phyloP scores from a whole-genome alignment of 2,113 vertebrate genomes.

The Elanus axillaris region DNA sequence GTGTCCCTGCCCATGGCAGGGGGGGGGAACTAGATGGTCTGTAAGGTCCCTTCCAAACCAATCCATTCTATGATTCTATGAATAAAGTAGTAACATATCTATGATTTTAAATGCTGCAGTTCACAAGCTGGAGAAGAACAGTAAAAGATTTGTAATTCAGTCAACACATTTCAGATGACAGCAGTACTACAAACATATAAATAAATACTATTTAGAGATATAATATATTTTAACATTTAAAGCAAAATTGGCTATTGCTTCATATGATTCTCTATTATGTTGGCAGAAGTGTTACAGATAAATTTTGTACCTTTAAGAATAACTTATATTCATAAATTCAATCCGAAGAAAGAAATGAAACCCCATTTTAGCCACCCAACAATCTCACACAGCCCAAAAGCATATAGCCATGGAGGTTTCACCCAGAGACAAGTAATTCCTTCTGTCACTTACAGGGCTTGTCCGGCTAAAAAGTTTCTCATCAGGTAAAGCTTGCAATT shows the following conservation, averaged over 20 bases:
- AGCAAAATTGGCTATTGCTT: background rate
- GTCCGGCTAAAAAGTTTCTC: background rate
- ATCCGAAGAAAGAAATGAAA: background rate
- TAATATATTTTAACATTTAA: background rate
- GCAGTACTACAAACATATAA: background rate
- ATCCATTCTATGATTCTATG: no score
- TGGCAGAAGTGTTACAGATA: background rate
- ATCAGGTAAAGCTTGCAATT: background rate
- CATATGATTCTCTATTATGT: background rate
- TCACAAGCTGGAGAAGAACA: background rate
- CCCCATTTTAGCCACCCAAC: background rate
- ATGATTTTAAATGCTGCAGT: background rate
- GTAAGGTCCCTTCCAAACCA: no score
- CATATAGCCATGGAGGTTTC: rapidly evolving
- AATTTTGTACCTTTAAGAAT: background rate
- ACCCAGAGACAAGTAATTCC: background rate
- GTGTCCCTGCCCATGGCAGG: no score
- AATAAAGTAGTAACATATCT: background rate
- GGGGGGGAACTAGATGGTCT: no score
- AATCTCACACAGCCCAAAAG: background rate
- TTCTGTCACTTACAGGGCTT: background rate
- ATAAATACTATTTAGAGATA: background rate
- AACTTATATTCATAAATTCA: background rate
- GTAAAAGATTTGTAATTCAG: background rate
- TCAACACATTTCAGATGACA: background rate